Base-by-base conservation (phyloP, 2,888 invertebrate genomes). In the Agrotis exclamationis region DNA sequence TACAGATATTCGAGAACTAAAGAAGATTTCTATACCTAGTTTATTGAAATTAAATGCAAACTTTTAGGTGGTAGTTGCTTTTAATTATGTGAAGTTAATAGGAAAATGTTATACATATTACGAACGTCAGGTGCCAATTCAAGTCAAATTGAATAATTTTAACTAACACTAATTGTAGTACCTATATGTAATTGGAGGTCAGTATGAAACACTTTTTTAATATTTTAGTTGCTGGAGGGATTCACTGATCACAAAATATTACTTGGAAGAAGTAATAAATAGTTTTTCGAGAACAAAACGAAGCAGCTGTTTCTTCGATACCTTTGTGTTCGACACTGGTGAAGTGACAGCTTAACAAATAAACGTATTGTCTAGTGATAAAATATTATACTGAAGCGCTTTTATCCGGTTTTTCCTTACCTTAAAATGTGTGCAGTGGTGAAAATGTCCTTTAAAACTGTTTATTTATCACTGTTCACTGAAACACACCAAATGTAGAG, bases 341-440 rank as follows among this genome's bases (percentile, higher is more conserved):
- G 14, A 47, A 14, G 13, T 53, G 11, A 44, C 22, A 59, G 24
- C 13, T 72, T 48, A 68, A 44, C 45, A 72, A 79, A 76, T 60
- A 63, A 53, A 67, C 39, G 20, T 58, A 70, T 67, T 63, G n/a
- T n/a, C 33, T 14, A 70, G 50, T 69, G 66, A 79, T 76, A 74
- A 80, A 68, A 65, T 60, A 76, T 47, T 18, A 45, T n/a, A n/a
- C n/a, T n/a, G n/a, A 28, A 24, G 20, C 11, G 39, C 3, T 11
- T 45, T 45, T 3, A 45, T 28, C 59, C n/a, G 53, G 1, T 50
- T 62, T 81, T 75, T 78, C 82, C 87, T 88, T 76, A 88, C 88
- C 88, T 87, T 66, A 74, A 83, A 85, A 72, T 80, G 62, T 77
- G 72, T 78, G 75, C 79, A 71, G 74, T 74, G 54, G 70, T 65